A percentile compares a stretch with the other conserved stretches of the same genome.
Conservation (phyloP, 2,113 vertebrate genomes). For the Cromileptes altivelis region DNA sequence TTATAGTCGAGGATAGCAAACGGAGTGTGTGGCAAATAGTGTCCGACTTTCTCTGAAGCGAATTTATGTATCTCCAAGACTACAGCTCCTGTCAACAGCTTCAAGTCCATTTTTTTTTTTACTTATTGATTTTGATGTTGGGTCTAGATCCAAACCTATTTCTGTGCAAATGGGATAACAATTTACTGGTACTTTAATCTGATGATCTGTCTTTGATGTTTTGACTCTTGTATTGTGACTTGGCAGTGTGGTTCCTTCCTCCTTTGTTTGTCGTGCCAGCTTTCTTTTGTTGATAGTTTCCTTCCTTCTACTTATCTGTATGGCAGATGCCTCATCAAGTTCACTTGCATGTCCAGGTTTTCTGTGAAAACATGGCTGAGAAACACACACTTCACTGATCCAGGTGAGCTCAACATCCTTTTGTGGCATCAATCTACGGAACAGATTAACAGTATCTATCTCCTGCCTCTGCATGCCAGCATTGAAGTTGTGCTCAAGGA, state of each 20-base stretch:
- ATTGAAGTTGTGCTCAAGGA: constrained; percentile 48
- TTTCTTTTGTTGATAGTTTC: background rate
- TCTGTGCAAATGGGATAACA: background rate
- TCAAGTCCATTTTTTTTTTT: background rate
- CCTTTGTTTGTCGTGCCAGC: constrained; percentile 32
- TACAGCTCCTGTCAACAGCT: constrained; percentile 16
- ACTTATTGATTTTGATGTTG: background rate
- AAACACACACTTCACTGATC: constrained; percentile 25
- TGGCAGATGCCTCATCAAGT: background rate
- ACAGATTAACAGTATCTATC: rapidly evolving
- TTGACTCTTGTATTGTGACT: background rate
- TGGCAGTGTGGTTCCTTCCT: background rate
- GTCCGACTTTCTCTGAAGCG: background rate
- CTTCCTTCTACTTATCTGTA: background rate
- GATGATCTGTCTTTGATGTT: background rate
- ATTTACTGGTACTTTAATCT: rapidly evolving
- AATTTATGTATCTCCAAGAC: constrained; percentile 41
- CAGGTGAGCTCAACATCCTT: background rate
- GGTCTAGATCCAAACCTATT: constrained; percentile 37
- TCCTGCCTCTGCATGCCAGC: background rate
- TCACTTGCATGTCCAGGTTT: background rate
- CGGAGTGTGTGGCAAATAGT: background rate
- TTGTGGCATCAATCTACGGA: rapidly evolving
- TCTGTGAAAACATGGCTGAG: background rate
- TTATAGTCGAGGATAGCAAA: constrained; percentile 53